Percentiles rank a stretch among this genome's conserved stretches.
These are phyloP conservation scores for Microtus oregoni DNA, from an alignment of 2,113 vertebrate species.

Conservation along the genomic window DNA sequence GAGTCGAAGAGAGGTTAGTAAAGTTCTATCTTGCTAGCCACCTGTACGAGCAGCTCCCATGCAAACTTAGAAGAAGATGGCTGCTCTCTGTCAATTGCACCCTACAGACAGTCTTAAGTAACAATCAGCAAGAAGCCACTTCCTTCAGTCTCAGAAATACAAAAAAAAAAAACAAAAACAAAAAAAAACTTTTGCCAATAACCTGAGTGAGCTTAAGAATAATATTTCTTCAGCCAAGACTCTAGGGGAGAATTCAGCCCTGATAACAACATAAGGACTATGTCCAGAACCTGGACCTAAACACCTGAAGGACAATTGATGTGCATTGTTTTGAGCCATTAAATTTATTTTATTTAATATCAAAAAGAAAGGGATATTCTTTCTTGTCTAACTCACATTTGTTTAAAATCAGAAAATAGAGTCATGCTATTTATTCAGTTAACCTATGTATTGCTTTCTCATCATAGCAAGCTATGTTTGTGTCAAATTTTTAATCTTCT, in stretches of 20 bases:
- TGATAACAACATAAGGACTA: background rate
- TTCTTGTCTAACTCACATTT: background rate
- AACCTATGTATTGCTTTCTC: background rate
- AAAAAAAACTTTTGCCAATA: background rate
- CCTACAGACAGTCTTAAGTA: background rate
- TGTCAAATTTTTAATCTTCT: background rate
- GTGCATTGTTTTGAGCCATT: background rate
- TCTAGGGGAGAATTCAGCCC: background rate
- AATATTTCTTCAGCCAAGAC: too few relatives aligned
- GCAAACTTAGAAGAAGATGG: background rate
- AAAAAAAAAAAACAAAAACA: background rate
- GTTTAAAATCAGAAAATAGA: background rate
- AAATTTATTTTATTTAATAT: background rate
- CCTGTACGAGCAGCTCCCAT: background rate
- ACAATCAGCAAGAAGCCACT: background rate
- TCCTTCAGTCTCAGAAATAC: background rate
- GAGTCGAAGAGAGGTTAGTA: background rate
- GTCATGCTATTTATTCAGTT: background rate
- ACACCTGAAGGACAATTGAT: background rate
- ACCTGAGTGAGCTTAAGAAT: background rate
- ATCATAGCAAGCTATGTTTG: background rate
- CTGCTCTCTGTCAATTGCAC: background rate
- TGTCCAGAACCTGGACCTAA: background rate
- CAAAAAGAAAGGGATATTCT: background rate
- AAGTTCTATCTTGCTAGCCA: background rate